phyloP scores from a whole-genome alignment of 2,113 vertebrate species.

The Budorcas taxicolor region DNA sequence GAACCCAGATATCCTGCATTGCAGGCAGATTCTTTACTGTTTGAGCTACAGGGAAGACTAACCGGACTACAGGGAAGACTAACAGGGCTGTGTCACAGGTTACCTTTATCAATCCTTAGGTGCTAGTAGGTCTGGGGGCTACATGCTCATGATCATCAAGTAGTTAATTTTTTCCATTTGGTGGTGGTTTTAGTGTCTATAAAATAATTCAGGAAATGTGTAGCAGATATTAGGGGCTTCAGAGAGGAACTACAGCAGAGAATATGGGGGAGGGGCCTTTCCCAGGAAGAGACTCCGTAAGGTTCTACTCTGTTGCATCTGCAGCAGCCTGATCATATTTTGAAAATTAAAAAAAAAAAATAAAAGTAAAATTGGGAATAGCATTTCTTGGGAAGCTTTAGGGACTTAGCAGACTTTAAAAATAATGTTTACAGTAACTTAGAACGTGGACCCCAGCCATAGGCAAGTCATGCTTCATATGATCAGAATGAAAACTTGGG shows the following conservation, averaged over 20 bases:
- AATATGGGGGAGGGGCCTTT: not conserved
- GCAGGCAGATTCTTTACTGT: not conserved
- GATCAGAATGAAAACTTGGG: not conserved
- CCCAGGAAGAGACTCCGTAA: not conserved
- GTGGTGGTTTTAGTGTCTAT: not conserved
- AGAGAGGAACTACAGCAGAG: not conserved
- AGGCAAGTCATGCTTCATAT: not conserved
- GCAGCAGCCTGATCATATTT: not conserved
- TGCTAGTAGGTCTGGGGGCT: not conserved
- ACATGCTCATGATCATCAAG: not conserved
- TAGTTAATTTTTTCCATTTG: not conserved
- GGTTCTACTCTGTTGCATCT: not conserved
- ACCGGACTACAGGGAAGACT: not conserved
- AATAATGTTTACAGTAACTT: not conserved
- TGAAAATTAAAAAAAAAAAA: not conserved
- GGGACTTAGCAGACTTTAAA: not conserved
- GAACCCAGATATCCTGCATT: not conserved
- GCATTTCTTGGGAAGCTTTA: conserved; percentile 2
- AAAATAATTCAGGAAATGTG: not conserved
- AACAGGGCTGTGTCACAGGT: not conserved
- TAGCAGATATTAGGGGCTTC: not conserved
- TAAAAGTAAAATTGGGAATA: not conserved
- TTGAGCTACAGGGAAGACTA: not conserved
- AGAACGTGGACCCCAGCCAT: not conserved
- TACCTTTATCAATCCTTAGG: not conserved